Percentiles rank a stretch among this genome's conserved stretches.
Conservation (phyloP, 2,113 vertebrate genomes). For the Chiloscyllium plagiosum region DNA sequence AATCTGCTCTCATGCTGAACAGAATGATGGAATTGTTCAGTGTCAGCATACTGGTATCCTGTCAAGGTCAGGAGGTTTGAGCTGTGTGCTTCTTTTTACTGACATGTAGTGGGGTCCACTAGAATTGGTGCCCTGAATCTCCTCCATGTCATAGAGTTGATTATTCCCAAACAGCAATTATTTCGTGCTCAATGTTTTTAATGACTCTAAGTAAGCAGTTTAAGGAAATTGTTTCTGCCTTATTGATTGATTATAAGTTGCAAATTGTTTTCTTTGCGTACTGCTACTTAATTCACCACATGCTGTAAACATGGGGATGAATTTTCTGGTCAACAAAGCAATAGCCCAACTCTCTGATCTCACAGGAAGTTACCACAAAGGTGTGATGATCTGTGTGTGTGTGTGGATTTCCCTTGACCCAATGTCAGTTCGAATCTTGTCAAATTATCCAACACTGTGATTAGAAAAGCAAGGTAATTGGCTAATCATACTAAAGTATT, state of each 20-base stretch:
- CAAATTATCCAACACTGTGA: not conserved
- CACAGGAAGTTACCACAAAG: no score
- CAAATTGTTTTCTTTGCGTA: not conserved
- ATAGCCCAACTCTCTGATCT: no score
- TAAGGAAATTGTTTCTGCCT: not conserved
- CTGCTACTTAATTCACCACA: not conserved
- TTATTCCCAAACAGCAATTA: not conserved
- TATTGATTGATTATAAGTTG: not conserved
- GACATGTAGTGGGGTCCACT: not conserved
- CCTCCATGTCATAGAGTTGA: not conserved
- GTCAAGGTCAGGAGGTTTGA: not conserved
- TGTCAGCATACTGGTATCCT: not conserved
- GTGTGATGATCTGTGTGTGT: no score
- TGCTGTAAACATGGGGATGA: not conserved
- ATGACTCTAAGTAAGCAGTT: not conserved
- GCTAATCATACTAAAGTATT: not conserved
- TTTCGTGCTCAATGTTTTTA: not conserved
- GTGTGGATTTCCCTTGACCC: no score
- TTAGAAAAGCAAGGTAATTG: not conserved
- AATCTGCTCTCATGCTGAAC: not conserved
- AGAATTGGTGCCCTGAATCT: not conserved
- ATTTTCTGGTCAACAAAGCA: not conserved
- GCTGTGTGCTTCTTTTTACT: not conserved
- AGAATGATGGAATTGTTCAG: not conserved
- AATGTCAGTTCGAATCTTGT: no score